Evolutionary conservation across 2,113 vertebrate genomes (phyloP).

Genomic region (Chaetops frenatus): DNA sequence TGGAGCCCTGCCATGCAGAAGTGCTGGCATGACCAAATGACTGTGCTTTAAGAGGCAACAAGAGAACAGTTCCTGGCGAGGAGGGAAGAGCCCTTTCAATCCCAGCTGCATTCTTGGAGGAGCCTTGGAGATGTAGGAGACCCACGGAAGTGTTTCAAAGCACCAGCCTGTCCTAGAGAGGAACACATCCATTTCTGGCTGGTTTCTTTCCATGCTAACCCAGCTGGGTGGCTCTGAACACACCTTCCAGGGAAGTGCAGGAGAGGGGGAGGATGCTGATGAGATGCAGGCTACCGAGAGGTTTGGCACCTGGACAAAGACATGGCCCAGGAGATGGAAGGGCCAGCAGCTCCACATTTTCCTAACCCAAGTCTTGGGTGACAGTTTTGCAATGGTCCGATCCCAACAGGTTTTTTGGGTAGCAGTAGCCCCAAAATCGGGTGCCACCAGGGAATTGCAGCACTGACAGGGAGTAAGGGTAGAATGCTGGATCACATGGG

Average conservation of each 20-base stretch:
- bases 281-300: accelerated
- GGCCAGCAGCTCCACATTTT: not conserved
- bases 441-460: not conserved
- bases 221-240: not conserved
- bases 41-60: not conserved
- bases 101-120: not conserved
- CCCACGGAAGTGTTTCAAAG: not conserved
- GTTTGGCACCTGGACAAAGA: not conserved
- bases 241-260: not conserved
- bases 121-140: not conserved
- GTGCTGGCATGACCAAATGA: not conserved
- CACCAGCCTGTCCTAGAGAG: not conserved
- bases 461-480: not conserved
- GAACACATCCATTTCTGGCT: not conserved
- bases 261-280: not conserved
- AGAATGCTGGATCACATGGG: not conserved
- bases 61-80: not conserved
- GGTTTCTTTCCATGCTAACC: not conserved
- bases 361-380: not conserved
- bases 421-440: not conserved
- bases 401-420: not conserved
- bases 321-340: not conserved
- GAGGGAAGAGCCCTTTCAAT: not conserved
- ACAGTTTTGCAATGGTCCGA: not conserved
- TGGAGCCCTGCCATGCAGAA: not conserved